phyloP scores from a whole-genome alignment of 1,140 invertebrate species.

The Medauroidea extradentata region DNA sequence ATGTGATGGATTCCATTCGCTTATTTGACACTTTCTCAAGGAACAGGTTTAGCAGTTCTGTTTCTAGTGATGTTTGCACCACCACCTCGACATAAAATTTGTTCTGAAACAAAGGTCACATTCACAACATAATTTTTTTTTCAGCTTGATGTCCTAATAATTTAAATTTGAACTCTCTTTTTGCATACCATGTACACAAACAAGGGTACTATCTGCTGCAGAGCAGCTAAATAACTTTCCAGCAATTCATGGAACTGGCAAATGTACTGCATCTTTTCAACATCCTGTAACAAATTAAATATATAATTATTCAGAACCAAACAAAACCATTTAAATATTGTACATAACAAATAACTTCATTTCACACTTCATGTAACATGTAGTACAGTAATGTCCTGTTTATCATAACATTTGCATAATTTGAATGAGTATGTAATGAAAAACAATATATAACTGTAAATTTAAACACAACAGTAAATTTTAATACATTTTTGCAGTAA shows the following conservation, averaged over 20 bases:
- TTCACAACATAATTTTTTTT: neutral
- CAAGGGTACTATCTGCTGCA: conserved; percentile 15
- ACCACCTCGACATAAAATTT: conserved; percentile 17
- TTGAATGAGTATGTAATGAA: too few relatives aligned
- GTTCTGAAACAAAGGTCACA: conserved; percentile 10
- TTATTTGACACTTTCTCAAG: conserved; percentile 9
- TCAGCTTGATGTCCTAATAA: neutral
- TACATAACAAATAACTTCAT: too few relatives aligned
- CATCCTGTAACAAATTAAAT: conserved; percentile 2
- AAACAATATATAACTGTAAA: too few relatives aligned
- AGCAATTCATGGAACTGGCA: conserved; percentile 10
- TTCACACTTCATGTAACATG: too few relatives aligned
- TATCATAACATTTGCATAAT: too few relatives aligned
- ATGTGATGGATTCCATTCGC: conserved; percentile 9
- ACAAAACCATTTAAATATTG: too few relatives aligned
- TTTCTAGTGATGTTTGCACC: conserved; percentile 12
- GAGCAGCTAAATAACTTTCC: conserved; percentile 6
- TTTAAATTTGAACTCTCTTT: neutral
- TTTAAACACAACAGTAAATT: too few relatives aligned
- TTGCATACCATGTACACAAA: conserved; percentile 16
- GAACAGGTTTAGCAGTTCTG: conserved; percentile 10
- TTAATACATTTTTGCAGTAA: too few relatives aligned
- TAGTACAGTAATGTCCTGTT: too few relatives aligned
- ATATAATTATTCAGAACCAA: too few relatives aligned
- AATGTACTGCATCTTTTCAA: neutral